These are phyloP conservation scores for Prochilodus magdalenae DNA, from an alignment of 2,113 vertebrate genomes.

Conservation along the genomic window DNA sequence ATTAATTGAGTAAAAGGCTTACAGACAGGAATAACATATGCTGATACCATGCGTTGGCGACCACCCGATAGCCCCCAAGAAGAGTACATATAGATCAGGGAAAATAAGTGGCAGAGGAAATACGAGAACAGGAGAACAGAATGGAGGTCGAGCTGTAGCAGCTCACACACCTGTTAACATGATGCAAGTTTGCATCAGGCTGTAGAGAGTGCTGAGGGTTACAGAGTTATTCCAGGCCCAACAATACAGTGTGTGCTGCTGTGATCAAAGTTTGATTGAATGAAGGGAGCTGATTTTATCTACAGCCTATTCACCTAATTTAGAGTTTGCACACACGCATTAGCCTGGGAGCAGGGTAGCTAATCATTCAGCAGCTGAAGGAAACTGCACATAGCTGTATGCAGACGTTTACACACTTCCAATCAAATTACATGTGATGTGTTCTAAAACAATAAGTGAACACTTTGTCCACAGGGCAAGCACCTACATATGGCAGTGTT, in stretches of 20 bases:
- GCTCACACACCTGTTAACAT: constrained; percentile 8
- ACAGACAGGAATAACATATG: constrained; percentile 46
- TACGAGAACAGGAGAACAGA: constrained; percentile 14
- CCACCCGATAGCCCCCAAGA: constrained; percentile 34
- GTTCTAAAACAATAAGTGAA: too few species aligned
- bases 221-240: not conserved
- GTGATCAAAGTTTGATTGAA: too few species aligned
- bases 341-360: too few species aligned
- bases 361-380: too few species aligned
- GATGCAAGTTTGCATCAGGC: not conserved
- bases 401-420: too few species aligned
- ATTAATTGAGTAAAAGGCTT: constrained; percentile 4
- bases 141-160: not conserved
- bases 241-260: not conserved
- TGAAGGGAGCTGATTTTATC: too few species aligned
- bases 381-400: too few species aligned
- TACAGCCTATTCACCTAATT: too few species aligned
- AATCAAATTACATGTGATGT: too few species aligned
- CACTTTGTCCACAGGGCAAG: too few species aligned
- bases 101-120: constrained; percentile 37
- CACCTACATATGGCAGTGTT: too few species aligned
- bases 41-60: constrained; percentile 28
- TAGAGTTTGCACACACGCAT: too few species aligned
- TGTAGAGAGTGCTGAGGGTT: not conserved
- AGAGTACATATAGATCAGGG: constrained; percentile 27